These are phyloP conservation scores for Charadrius vociferus DNA, from an alignment of 2,113 vertebrate genomes.

Conservation along the genomic window DNA sequence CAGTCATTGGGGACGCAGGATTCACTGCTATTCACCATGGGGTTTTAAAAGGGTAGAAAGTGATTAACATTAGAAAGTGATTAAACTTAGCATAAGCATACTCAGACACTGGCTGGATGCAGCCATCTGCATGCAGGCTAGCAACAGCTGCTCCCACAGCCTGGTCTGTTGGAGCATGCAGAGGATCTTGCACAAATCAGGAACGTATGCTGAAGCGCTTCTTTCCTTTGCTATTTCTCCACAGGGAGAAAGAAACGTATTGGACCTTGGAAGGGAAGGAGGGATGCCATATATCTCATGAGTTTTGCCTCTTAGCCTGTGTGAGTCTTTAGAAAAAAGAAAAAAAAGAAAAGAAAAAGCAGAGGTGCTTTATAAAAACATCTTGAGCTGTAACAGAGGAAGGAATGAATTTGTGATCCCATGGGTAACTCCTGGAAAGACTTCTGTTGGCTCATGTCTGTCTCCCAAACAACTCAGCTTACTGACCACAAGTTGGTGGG, in stretches of 20 bases:
- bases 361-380: constrained; percentile 13
- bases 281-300: neutral
- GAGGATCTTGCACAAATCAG: neutral
- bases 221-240: neutral
- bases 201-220: fast-evolving
- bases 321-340: neutral
- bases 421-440: constrained; percentile 2
- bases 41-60: neutral
- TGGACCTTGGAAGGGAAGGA: neutral
- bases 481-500: neutral
- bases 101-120: neutral
- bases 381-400: neutral
- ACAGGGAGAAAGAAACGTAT: neutral
- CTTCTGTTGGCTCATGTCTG: neutral
- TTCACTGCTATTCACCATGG: neutral
- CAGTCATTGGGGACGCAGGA: neutral
- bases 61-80: neutral
- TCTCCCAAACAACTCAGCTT: neutral
- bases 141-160: neutral
- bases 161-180: neutral
- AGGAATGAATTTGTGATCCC: neutral
- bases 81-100: neutral
- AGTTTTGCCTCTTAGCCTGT: neutral
- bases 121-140: neutral
- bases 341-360: neutral